A percentile compares a stretch with the other conserved stretches of the same genome.
Evolutionary conservation across 2,113 vertebrate genomes (phyloP).

Genomic region (Formicarius rufipectus): DNA sequence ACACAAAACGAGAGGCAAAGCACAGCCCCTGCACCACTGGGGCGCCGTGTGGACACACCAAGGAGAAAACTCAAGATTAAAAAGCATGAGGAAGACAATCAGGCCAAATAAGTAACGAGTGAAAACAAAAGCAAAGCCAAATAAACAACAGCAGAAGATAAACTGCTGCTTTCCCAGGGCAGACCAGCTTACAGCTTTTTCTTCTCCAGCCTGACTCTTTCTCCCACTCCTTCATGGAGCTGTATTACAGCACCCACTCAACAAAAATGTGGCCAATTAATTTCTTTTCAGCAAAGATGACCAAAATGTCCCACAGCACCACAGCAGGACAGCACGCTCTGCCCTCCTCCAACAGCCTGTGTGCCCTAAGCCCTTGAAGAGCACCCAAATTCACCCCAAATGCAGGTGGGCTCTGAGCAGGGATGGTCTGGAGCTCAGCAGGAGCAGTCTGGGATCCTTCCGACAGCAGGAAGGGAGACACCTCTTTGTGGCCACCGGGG

Average conservation of each 20-base stretch:
- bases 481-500: fast-evolving
- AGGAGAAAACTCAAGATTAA: not conserved
- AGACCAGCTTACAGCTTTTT: not conserved
- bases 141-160: not conserved
- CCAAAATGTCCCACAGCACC: not conserved
- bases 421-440: not conserved
- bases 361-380: not conserved
- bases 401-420: not conserved
- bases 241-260: fast-evolving
- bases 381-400: fast-evolving
- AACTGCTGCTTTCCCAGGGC: not conserved
- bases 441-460: not conserved
- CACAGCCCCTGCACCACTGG: fast-evolving
- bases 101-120: not conserved
- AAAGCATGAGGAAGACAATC: not conserved
- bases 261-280: fast-evolving
- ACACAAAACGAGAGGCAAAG: not conserved
- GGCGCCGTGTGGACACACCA: fast-evolving
- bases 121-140: not conserved
- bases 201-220: not conserved
- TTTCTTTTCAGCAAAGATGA: not conserved
- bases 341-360: not conserved
- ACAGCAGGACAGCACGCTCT: not conserved
- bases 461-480: not conserved
- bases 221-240: fast-evolving